Base-by-base conservation (phyloP, 2,113 vertebrate genomes). In the Saiga tatarica region DNA sequence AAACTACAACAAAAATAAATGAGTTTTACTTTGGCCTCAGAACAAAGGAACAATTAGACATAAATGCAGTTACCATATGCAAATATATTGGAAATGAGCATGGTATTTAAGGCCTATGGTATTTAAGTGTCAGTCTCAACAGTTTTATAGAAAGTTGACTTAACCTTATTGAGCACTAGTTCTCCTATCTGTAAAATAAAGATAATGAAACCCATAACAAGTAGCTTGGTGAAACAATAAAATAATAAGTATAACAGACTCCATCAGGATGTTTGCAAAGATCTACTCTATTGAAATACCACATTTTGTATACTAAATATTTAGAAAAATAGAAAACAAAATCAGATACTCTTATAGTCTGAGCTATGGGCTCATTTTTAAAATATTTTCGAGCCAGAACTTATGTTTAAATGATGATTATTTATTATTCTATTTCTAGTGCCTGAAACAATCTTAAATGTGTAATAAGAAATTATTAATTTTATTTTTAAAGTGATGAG, bases 401-500 rank as follows among this genome's bases (percentile, higher is more conserved):
- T 84, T 87, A 17, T 28, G 21, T 91, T 92, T 67, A 93, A 94
- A 60, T 81, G 50, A 83, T 26, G 19, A 52, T 84, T 59, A 19
- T 74, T 95, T 28, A 97, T 67, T 94, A 67, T 33, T 62, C 45
- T 78, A 52, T 91, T 59, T 30, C 11, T 30, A 76, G 19, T 59
- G 10, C 21, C 25, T 85, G 28, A 92, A 89, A 64, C 28, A 81
- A 15, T 82, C 2, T 33, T 89, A 36, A 87, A 36, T 36, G 19
- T 0, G 3, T 93, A 6, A 83, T 84, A 89, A 62, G 19, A 89
- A 45, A 5, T 36, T 86, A 57, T 82, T 89, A 86, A 86, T 89
- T 93, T 78, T 85, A 94, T 62, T 89, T 98, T 89, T 97, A 92
- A 97, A 97, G 52, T 7, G n/a, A 60, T 16, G 55, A 23, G 17